phyloP scores from a whole-genome alignment of 23 tunicate genomes.

The Ascidia mentula region DNA sequence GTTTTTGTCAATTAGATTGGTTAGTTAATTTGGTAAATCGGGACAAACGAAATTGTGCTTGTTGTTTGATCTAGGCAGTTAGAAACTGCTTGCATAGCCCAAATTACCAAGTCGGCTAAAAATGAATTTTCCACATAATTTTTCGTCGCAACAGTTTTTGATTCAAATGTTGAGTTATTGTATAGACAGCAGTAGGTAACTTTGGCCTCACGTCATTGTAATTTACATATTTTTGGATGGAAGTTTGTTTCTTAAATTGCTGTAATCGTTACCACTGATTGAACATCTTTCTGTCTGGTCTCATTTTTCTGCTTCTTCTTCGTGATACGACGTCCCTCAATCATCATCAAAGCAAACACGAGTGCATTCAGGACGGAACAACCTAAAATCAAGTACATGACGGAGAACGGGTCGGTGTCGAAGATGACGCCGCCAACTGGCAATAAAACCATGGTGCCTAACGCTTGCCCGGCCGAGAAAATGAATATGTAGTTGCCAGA shows the following conservation, averaged over 20 bases:
- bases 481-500: constrained; percentile 95
- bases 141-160: too few species aligned
- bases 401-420: constrained; percentile 79
- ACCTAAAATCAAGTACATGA: constrained; percentile 86
- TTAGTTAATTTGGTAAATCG: too few species aligned
- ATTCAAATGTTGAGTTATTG: too few species aligned
- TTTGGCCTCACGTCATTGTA: too few species aligned
- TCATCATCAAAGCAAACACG: constrained; percentile 58
- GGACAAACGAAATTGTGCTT: too few species aligned
- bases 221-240: too few species aligned
- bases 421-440: constrained; percentile 81
- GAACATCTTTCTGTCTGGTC: not conserved
- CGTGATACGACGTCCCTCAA: constrained; percentile 41
- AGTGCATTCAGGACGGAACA: constrained; percentile 65
- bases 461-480: constrained; percentile 89
- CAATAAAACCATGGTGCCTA: constrained; percentile 84
- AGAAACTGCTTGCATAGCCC: too few species aligned
- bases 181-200: too few species aligned
- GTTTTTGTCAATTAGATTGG: too few species aligned
- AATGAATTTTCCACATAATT: too few species aligned
- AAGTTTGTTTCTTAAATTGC: not conserved
- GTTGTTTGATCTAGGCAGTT: too few species aligned
- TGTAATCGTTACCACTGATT: not conserved
- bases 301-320: not conserved
- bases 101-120: too few species aligned